Conservation (phyloP, 2,113 vertebrate genomes). For the Glareola pratincola region DNA sequence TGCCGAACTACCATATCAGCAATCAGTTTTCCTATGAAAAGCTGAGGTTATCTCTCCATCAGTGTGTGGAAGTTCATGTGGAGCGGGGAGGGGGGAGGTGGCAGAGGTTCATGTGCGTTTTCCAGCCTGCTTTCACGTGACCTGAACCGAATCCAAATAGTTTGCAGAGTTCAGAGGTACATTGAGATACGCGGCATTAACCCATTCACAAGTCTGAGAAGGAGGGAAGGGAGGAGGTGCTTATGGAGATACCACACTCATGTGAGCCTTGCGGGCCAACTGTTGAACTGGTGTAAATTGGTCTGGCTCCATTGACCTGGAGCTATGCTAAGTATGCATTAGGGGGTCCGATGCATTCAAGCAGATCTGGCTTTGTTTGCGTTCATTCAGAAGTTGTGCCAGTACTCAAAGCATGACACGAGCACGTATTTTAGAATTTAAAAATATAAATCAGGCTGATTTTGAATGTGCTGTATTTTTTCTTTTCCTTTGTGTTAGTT, state of each 20-base stretch:
- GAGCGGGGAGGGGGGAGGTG: not conserved
- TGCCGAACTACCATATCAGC: rapidly evolving
- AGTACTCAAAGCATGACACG: not conserved
- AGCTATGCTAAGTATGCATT: constrained; percentile 41
- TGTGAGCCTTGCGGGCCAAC: not conserved
- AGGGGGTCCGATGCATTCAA: not conserved
- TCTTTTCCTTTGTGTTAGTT: not conserved
- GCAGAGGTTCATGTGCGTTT: not conserved
- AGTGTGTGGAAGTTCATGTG: not conserved
- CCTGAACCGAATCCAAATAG: not conserved
- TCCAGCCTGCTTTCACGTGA: not conserved
- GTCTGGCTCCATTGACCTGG: constrained; percentile 33
- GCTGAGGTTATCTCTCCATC: not conserved
- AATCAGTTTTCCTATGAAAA: not conserved
- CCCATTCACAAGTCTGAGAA: not conserved
- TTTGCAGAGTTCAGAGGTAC: not conserved
- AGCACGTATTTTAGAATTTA: not conserved
- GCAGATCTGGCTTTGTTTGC: constrained; percentile 15
- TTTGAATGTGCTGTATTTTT: not conserved
- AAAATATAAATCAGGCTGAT: not conserved
- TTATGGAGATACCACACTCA: not conserved
- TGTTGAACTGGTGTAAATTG: not conserved
- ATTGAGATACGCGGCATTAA: not conserved
- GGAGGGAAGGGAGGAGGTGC: not conserved
- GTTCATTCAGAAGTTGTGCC: constrained; percentile 1